Base-by-base conservation (phyloP, 2,113 vertebrate species). In the Poecilia latipinna region DNA sequence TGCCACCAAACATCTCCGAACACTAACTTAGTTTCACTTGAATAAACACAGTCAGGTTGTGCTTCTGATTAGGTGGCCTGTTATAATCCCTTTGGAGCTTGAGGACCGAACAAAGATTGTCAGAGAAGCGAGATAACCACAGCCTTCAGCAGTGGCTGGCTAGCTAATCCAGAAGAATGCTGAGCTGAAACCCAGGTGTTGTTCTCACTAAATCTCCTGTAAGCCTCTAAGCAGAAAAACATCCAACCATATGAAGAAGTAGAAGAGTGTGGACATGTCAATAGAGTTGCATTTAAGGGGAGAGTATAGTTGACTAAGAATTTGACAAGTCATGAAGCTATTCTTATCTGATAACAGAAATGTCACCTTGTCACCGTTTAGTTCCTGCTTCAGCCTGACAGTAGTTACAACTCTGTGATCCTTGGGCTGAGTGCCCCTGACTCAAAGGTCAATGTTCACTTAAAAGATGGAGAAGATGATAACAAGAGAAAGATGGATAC, bases 101-200 rank as follows among this genome's bases (percentile, higher is more conserved):
- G 10, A 65, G 65, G 2, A 1, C 54, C 65, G 62, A 74, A 61
- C 17, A 77, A 65, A 74, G 80, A 35, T 75, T 72, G 29, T 22
- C 28, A 60, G 51, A 67, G 61, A 61, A 33, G 61, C 39, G 29
- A 78, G 71, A 82, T 68, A 87, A 70, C 69, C 65, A 77, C 4
- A 37, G 64, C 37, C 24, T 29, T 70, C 68, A 71, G 71, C 81
- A 65, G 74, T 60, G 75, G 32, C 65, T 31, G 32, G 74, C 72
- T 65, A 74, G 69, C 70, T 83, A 70, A 87, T 73, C 65, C 33
- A 66, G 70, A 71, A 80, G 79, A 88, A 82, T 79, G 72, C 70
- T 42, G 61, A 61, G 61, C 72, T 79, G 8, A 70, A 85, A 79
- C 64, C 63, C 62, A 82, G 44, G 57, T 82, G 78, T 75, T 85